These are phyloP conservation scores for Bos indicus DNA, from an alignment of 2,113 vertebrate species.

Conservation along the genomic window DNA sequence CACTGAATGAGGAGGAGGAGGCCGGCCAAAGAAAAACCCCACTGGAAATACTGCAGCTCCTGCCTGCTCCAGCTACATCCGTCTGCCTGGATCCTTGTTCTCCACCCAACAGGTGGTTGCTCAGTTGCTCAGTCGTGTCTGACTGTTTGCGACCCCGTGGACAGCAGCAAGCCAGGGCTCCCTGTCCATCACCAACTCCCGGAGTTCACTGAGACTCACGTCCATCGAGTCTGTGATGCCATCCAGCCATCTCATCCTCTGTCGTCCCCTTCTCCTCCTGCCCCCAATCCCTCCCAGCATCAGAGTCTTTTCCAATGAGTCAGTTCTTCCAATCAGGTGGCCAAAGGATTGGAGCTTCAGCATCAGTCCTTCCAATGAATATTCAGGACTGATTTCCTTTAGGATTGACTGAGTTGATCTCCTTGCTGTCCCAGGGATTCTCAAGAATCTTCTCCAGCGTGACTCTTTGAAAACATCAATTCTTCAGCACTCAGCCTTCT, in stretches of 20 bases:
- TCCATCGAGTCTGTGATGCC: accelerated
- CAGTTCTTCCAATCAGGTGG: background rate
- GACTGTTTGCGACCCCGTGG: accelerated
- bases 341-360: background rate
- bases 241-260: background rate
- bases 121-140: accelerated
- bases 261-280: background rate
- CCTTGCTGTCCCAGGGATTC: background rate
- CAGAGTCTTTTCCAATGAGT: background rate
- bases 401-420: accelerated
- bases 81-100: no score
- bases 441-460: background rate
- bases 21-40: background rate
- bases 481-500: background rate
- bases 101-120: background rate
- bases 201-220: background rate
- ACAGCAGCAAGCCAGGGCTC: background rate
- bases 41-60: accelerated
- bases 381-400: background rate
- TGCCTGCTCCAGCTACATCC: accelerated
- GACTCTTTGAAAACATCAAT: background rate
- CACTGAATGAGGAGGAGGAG: background rate
- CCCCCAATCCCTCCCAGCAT: background rate
- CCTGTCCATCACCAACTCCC: background rate
- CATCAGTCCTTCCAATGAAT: background rate